Conservation (phyloP, 2,797 vertebrate genomes). For the Orestias chungarensis region DNA sequence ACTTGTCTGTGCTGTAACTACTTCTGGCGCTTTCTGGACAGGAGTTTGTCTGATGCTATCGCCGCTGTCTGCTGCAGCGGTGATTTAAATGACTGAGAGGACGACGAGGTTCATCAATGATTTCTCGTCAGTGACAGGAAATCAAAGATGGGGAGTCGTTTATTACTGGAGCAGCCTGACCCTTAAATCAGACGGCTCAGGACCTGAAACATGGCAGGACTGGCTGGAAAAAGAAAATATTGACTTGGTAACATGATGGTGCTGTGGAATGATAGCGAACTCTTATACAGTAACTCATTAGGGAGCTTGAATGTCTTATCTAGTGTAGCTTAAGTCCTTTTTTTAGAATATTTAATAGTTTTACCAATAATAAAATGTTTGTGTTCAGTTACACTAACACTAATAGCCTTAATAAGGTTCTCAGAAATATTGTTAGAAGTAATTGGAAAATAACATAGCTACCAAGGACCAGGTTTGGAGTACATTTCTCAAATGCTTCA, state of each 20-base stretch:
- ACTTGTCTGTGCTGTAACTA: constrained; percentile 72
- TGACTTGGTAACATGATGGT: constrained; percentile 10
- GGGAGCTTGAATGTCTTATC: not conserved
- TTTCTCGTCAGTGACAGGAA: constrained; percentile 73
- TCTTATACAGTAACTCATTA: not conserved
- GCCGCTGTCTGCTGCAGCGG: constrained; percentile 52
- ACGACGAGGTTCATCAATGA: constrained; percentile 69
- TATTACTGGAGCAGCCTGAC: constrained; percentile 68
- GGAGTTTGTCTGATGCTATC: constrained; percentile 31
- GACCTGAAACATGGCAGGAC: constrained; percentile 22
- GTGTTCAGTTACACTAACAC: not conserved
- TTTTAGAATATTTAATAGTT: too few relatives aligned
- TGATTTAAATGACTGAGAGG: constrained; percentile 70
- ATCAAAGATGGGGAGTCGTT: constrained; percentile 64
- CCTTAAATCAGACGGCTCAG: constrained; percentile 45
- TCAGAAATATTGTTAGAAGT: not conserved
- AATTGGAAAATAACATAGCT: not conserved
- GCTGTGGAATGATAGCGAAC: constrained; percentile 2
- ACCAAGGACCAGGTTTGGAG: not conserved
- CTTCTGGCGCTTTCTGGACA: constrained; percentile 66
- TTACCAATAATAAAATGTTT: too few relatives aligned
- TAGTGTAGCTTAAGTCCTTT: not conserved
- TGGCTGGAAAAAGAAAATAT: constrained; percentile 18
- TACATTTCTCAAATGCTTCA: not conserved
- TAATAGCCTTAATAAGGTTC: not conserved